Base-by-base conservation (phyloP, 2,888 invertebrate genomes). In the Clanis bilineata region DNA sequence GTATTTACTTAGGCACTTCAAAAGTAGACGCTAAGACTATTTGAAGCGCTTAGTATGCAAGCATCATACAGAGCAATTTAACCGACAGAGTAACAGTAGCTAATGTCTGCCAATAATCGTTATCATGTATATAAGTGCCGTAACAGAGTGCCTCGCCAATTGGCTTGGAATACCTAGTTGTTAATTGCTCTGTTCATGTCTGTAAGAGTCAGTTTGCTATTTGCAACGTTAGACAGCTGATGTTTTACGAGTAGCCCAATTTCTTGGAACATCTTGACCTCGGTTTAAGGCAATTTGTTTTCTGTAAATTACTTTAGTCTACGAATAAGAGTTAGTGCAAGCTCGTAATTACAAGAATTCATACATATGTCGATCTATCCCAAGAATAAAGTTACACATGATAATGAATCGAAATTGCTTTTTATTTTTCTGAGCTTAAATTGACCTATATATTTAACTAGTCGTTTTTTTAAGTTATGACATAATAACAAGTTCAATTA, bases 61-160 rank as follows among this genome's bases (percentile, higher is more conserved):
- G 64, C 68, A 72, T 73, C 67, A 67, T 63, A 63, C 71, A 67
- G 72, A 70, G 74, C 71, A 78, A 74, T 76, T 79, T 76, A 73
- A 67, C 63, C 65, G 75, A 76, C 74, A 76, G 73, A 73, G 75
- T 75, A 78, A 80, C 79, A 78, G 79, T 79, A 78, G 81, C 81
- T 85, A 86, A 87, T 83, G 83, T 77, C 70, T 67, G 73, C 83
- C 82, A 85, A 88, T 90, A 88, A 88, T 81, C 86, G 83, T 90
- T 88, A 88, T 82, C 83, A 73, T 83, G 72, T 64, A 80, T 82
- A 82, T 84, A 85, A 88, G 80, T 82, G 74, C 81, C 77, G 72
- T 77, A 74, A 80, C 77, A 67, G 76, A 83, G 81, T 73, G 82
- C 79, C 75, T 79, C 70, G 74, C 80, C 83, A 83, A 87, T 85